Base-by-base conservation (phyloP, 2,888 invertebrate genomes). In the Altica lythri region DNA sequence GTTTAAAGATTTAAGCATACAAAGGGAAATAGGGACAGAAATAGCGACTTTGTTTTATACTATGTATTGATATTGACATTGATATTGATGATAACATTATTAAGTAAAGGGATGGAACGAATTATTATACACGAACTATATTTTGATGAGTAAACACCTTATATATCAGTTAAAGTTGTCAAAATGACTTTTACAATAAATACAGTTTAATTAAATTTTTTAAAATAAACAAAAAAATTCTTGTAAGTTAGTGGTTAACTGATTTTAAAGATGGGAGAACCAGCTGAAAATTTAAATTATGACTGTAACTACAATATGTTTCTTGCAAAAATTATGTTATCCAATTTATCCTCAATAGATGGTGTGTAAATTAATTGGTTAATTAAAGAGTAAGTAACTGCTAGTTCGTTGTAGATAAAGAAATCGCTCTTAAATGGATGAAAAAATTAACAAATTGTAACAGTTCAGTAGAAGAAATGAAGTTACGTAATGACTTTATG, bases 241-340 rank as follows among this genome's bases (percentile, higher is more conserved):
- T 48, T 49, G 59, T 59, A 54, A 45, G 38, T 22, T 38, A 44
- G 27, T 32, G 40, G 48, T 29, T 17, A 51, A 47, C 48, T 51
- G 44, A 46, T 37, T 54, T 32, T 53, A 35, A 34, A 43, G 37
- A 79, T 79, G 79, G 69, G 68, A 35, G 77, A 75, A 57, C 57
- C 71, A 53, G 65, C 72, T 4, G 75, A 77, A 67, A 75, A 78
- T 61, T 65, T 81, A 29, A 80, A 80, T 68, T 81, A 81, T 66
- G 80, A 81, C 60, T 81, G 76, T 66, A 80, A 80, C 68, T 78
- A 78, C 62, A 80, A 80, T 60, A 72, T 80, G 66, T 79, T 79
- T 60, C 67, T 79, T 43, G 77, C 78, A 2, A 79, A 80, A 60
- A 75, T 75, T 2, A 72, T 76, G 68, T 62, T 81, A 25, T 72